Evolutionary conservation across 2,888 invertebrate genomes (phyloP).

Genomic region (Eugnorisma glareosa): DNA sequence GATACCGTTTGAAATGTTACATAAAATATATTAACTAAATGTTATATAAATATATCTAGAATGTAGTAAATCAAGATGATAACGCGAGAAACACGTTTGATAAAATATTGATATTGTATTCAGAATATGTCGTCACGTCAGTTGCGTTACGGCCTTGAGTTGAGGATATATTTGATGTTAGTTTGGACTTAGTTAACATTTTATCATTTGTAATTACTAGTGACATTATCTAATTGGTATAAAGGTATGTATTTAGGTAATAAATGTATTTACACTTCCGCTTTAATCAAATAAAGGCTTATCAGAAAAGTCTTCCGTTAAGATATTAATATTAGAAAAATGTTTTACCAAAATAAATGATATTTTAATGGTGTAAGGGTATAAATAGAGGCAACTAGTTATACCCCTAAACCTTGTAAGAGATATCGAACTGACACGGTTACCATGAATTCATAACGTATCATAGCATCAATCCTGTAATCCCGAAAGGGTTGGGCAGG

Average conservation of each 20-base stretch:
- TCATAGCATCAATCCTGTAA: background rate
- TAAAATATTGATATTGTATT: conserved; percentile 39
- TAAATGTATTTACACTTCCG: conserved; percentile 2
- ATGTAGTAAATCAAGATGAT: conserved; percentile 33
- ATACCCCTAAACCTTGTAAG: background rate
- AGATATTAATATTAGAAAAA: background rate
- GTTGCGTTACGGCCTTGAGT: conserved; percentile 15
- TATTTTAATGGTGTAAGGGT: background rate
- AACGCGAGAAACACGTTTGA: conserved; percentile 28
- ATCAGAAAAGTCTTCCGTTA: background rate
- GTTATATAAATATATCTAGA: conserved; percentile 8
- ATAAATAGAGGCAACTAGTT: background rate
- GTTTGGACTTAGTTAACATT: background rate
- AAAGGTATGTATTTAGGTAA: conserved; percentile 21
- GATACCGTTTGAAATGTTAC: background rate
- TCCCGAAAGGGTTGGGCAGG: background rate
- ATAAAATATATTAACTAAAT: background rate
- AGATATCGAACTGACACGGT: background rate
- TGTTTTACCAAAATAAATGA: background rate
- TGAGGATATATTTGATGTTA: background rate
- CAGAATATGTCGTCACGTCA: conserved; percentile 13
- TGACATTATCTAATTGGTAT: conserved; percentile 12
- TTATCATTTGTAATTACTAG: background rate
- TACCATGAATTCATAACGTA: background rate
- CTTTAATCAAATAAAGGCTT: background rate